These are phyloP conservation scores for Corythornis cristatus DNA, from an alignment of 2,113 vertebrate species.

Conservation along the genomic window DNA sequence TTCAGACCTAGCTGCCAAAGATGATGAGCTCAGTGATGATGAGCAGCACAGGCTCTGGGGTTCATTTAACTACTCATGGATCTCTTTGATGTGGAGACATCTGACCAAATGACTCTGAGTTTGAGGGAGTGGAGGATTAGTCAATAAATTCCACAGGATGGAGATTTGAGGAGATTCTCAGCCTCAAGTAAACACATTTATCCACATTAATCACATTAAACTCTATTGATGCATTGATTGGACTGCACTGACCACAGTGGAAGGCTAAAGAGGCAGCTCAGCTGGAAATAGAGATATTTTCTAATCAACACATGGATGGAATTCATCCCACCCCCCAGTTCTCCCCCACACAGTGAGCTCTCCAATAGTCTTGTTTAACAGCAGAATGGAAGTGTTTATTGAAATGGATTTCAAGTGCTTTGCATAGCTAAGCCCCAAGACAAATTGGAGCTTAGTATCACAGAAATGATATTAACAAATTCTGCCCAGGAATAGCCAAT, in stretches of 20 bases:
- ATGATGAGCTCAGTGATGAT: not conserved
- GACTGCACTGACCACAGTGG: not conserved
- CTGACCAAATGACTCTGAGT: conserved; percentile 9
- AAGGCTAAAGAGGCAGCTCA: not conserved
- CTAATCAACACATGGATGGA: not conserved
- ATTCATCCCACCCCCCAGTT: not conserved
- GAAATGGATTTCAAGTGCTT: not conserved
- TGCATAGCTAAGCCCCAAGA: not conserved
- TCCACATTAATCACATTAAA: conserved; percentile 41
- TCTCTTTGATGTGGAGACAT: not conserved
- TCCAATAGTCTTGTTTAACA: not conserved
- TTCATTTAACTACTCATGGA: conserved; percentile 11
- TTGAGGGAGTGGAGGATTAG: not conserved
- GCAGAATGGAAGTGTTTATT: not conserved
- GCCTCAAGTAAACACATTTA: conserved; percentile 41
- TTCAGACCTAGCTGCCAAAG: not conserved
- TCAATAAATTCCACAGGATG: conserved; percentile 8
- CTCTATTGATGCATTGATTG: conserved; percentile 28
- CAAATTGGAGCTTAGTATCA: not conserved
- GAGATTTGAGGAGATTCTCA: not conserved
- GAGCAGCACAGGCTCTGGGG: not conserved
- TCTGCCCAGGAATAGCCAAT: not conserved
- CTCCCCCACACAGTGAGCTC: not conserved
- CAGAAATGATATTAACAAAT: not conserved
- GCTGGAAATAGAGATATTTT: not conserved